Conservation (phyloP, 2,888 invertebrate genomes). For the Ophonus ardosiacus region DNA sequence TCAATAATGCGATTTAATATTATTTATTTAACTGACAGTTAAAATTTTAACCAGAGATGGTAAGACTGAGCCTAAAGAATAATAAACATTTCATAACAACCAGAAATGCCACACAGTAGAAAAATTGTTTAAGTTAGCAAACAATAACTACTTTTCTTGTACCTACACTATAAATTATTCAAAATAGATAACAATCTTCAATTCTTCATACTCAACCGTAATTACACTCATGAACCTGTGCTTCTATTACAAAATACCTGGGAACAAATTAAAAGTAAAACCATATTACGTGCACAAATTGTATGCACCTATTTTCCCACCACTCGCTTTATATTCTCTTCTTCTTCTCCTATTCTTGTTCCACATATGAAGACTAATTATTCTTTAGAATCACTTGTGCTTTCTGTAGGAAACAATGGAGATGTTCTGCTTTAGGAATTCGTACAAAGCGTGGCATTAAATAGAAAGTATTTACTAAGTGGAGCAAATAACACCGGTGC, state of each 20-base stretch:
- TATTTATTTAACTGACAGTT: no score
- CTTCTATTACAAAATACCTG: conserved; percentile 41
- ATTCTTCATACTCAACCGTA: background rate
- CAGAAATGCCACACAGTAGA: no score
- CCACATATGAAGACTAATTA: conserved; percentile 2
- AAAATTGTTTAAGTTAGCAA: background rate
- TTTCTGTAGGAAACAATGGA: conserved; percentile 40
- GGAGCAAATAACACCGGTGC: conserved; percentile 38
- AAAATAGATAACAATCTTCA: conserved; percentile 10
- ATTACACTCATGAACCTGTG: conserved; percentile 20
- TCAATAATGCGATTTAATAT: no score
- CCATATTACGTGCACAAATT: conserved; percentile 37
- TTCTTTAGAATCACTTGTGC: conserved; percentile 47
- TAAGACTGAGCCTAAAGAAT: no score
- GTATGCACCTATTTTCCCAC: conserved; percentile 48
- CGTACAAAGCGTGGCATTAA: conserved; percentile 37
- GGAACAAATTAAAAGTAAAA: conserved; percentile 53
- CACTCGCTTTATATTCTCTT: background rate
- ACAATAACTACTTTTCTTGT: conserved; percentile 3
- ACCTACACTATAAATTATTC: conserved; percentile 1
- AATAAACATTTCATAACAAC: no score
- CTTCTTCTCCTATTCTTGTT: conserved; percentile 5
- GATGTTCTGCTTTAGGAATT: conserved; percentile 15
- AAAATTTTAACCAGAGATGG: no score
- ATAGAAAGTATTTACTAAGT: conserved; percentile 52